Evolutionary conservation across 2,797 vertebrate genomes (phyloP), one percentile per base, ranked within the genome.

Genomic region (Falco concolor): DNA sequence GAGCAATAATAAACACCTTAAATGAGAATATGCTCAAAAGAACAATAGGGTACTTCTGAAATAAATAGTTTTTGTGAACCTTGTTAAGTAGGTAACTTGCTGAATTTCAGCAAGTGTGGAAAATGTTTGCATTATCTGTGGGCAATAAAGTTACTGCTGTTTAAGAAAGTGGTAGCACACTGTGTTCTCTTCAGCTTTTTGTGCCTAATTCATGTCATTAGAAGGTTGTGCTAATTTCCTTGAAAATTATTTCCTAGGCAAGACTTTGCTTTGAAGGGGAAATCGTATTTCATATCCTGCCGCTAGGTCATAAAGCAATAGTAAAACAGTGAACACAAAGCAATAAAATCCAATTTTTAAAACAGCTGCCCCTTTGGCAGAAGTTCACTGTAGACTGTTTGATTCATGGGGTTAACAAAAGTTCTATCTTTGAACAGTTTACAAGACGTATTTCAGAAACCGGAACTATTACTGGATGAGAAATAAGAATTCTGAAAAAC

Each of bases 101-200:
- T 95, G 64, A 68, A 52, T 59, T 68, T 64, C 91, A 94, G 89
- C 91, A 53, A 82, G 91, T 24, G 36, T 90, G 73, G 84, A 77
- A 89, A 65, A 63, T 92, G 92, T 95, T 95, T 80, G 94, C 77
- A 6, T 92, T 94, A 38, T 88, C 73, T 89, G 87, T 92, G 84
- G 93, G 91, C 87, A 95, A 65, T 96, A 77, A 96, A 96, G 87
- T 94, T 73, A 73, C 77, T 89, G 89, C 94, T 96, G 89, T 80
- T 92, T 16, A 40, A 90, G 91, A 65, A 88, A 57, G 47, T 3
- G 3, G 22, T 13, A 16, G 68, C 76, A 54, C n/a, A 1, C 4
- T 59, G 80, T 92, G 45, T 79, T 82, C 81, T 83, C 70, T 85
- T 80, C 18, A 40, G 60, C 82, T 69, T 47, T 42, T 56, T 65